These are phyloP conservation scores for Drosophila nr. perissopoda DNA, from an alignment of 2,888 invertebrate genomes.

Conservation along the genomic window DNA sequence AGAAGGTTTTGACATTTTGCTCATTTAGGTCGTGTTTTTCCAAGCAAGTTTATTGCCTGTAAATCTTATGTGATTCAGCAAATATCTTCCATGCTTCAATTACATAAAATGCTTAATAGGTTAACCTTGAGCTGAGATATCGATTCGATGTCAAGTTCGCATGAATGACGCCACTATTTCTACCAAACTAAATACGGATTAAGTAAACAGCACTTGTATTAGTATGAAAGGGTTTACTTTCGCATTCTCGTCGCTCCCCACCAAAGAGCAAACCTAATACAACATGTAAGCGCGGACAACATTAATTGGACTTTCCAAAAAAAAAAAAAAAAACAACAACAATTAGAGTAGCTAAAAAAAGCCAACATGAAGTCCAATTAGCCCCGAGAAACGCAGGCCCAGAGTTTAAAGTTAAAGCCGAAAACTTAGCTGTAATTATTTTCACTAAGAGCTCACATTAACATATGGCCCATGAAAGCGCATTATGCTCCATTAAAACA, in stretches of 20 bases:
- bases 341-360: not conserved
- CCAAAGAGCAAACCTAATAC: constrained; percentile 29
- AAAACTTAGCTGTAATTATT: constrained; percentile 49
- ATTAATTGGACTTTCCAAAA: constrained; percentile 79
- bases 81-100: constrained; percentile 32
- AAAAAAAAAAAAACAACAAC: constrained; percentile 37
- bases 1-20: not conserved
- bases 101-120: constrained; percentile 63
- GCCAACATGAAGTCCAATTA: constrained; percentile 59
- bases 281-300: constrained; percentile 19
- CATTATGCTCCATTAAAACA: constrained; percentile 53
- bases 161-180: constrained; percentile 32
- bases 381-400: constrained; percentile 41
- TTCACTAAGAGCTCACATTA: constrained; percentile 43
- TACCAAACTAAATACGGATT: not conserved
- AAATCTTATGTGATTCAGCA: constrained; percentile 16
- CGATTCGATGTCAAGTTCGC: constrained; percentile 73
- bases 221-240: constrained; percentile 8
- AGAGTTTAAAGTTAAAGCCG: constrained; percentile 34
- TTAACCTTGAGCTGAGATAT: constrained; percentile 70
- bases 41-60: constrained; percentile 3
- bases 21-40: not conserved
- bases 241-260: constrained; percentile 38
- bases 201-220: constrained; percentile 33
- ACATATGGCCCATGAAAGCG: constrained; percentile 56